Base-by-base conservation (phyloP, 1,140 invertebrate species). In the Aplysia californica region DNA sequence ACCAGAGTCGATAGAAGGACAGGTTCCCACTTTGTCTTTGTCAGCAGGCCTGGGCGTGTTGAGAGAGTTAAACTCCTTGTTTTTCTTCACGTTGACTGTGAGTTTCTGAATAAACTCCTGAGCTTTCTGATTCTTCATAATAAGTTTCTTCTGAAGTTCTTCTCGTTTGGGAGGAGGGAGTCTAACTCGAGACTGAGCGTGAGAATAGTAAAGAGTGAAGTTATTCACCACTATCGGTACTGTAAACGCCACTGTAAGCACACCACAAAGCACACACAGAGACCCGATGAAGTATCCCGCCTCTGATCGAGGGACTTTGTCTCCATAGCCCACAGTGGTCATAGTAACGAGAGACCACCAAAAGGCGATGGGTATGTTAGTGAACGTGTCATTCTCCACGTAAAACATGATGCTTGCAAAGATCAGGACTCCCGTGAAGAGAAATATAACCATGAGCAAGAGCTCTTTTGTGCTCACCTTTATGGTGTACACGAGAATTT, bases 281-380 rank as follows among this genome's bases (percentile, higher is more conserved):
- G 96, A 97, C 80, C 97, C 97, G 58, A 98, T 96, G 87, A 98
- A 96, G 95, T 98, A 98, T 64, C 97, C 97, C 65, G 78, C 79
- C 65, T 86, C 85, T 6, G 82, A 82, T 38, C 82, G 79, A 0
- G 88, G 88, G 23, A 87, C 85, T 76, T 85, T 87, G 76, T 89
- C 88, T 20, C 88, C 97, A 87, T 98, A 98, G 26, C 97, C 97
- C 23, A 98, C 97, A 0, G 97, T 99, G 79, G 97, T 99, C 97
- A 99, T 98, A 61, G 97, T 99, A 76, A 99, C 97, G 87, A 99
- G 91, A 21, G 97, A 97, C 97, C 97, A 99, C 97, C 97, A 99
- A 77, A 98, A 91, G 26, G 96, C 97, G 68, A 97, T 91, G 10
- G 97, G 97, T 91, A 99, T 99, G 90, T 96, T 97, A 66, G 78